A percentile compares a stretch with the other conserved stretches of the same genome.
phyloP scores from a whole-genome alignment of 1,140 invertebrate species.

The Episyrphus balteatus region DNA sequence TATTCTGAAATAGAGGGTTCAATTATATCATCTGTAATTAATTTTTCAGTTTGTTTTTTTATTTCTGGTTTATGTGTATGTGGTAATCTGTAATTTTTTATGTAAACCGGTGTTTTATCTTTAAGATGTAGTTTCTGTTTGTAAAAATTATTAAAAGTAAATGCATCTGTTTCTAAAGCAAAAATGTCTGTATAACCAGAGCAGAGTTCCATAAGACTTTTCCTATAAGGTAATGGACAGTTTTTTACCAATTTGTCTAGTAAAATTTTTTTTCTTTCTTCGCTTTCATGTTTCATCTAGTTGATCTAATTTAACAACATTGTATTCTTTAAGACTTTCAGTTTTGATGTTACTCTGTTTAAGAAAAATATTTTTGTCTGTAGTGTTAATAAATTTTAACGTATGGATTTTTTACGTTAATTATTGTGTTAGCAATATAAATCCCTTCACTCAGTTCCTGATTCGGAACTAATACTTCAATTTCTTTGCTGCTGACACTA shows the following conservation, averaged over 20 bases:
- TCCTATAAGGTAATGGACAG: background rate
- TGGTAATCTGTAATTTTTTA: background rate
- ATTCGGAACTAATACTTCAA: background rate
- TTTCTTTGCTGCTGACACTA: background rate
- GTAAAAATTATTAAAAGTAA: slow-evolving; percentile 1
- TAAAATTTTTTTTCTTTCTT: background rate
- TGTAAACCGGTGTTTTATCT: background rate
- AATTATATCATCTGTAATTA: slow-evolving; percentile 1
- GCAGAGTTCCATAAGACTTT: background rate
- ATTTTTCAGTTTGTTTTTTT: background rate
- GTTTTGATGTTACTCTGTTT: background rate
- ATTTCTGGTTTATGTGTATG: background rate
- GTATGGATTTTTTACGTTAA: background rate
- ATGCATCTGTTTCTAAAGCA: background rate
- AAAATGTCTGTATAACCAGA: background rate
- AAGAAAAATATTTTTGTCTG: background rate
- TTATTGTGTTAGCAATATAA: background rate
- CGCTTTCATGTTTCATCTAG: background rate
- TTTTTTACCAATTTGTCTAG: no score
- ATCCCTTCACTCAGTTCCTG: background rate
- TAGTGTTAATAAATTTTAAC: background rate
- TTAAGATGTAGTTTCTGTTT: background rate
- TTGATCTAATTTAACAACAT: background rate
- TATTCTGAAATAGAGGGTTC: background rate
- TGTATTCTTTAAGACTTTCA: background rate